Base-by-base conservation (phyloP, 92 coral and sea anemone genomes). In the Bergia puertoricense region DNA sequence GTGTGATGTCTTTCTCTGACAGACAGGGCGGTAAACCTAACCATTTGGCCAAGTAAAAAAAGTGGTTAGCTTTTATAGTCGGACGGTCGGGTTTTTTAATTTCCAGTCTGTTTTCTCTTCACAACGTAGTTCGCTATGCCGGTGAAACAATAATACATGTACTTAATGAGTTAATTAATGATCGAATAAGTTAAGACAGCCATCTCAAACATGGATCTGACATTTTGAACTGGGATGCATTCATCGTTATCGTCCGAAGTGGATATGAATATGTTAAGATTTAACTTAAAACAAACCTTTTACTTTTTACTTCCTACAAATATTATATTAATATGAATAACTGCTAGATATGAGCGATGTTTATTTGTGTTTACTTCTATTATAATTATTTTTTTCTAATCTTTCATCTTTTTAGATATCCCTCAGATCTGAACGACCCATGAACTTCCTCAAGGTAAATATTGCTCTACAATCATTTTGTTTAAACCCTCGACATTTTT, bases 371-470 rank as follows among this genome's bases (percentile, higher is more conserved):
- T 67, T 67, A 14, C 74, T 68, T 22, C 2, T 68, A 20, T 67
- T 18, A 5, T 68, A 68, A 20, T 68, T 22, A 20, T 1, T 68
- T 68, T 67, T 67, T 65, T 65, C 71, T 65, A 65, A 2, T 65
- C 15, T 13, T 22, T 68, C 38, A 3, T 68, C 1, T 36, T 83
- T 83, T 46, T 66, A 83, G 86, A 8, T 83, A 11, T 83, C 86
- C 7, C 18, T 83, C 44, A 83, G 86, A 83, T 83, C 86, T 30
- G 86, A 83, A 68, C 20, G 86, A 23, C 86, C 86, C 9, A 72
- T 50, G 50, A 67, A 40, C 59, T 69, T 83, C 65, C 43, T 83
- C 11, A 83, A 68, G 67, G 86, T 83, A 83, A 67, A 66, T 44
- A 8, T 30, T 8, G n/a, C n/a, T 15, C 13, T 14, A 74, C 8